Base-by-base conservation (phyloP, 2,888 invertebrate species). In the Craniophora ligustri region DNA sequence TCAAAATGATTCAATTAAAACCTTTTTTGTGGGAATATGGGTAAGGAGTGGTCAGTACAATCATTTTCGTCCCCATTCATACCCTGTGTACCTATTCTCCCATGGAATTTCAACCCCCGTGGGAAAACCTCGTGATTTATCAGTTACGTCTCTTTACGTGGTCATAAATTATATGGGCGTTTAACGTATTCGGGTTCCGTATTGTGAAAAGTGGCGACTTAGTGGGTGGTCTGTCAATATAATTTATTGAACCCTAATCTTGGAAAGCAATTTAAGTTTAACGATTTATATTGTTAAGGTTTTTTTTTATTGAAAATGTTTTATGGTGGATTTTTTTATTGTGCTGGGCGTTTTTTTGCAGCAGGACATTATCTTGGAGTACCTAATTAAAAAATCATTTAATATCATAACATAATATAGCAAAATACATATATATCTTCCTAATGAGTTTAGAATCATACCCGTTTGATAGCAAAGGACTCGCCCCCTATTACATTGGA, bases 81-180 rank as follows among this genome's bases (percentile, higher is more conserved):
- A 46, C 26, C 45, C 67, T 31, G 48, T 41, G 36, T 35, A 28
- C 18, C 39, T 42, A 47, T 53, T 67, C 23, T 26, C 35, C 18
- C 23, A 68, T 48, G 19, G 49, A 41, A 31, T 55, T 55, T 58
- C 54, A 59, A 59, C 54, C 36, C 65, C 60, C 48, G 30, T 18
- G 34, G 49, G 65, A n/a, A 44, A 55, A 30, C 50, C 26, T 10
- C 0, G 28, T 54, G 66, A 69, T 72, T 69, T 72, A 72, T 69
- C 56, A 42, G 65, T 28, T 30, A 56, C 57, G 54, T 35, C 38
- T 42, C 50, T 67, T 59, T 63, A 64, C 65, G 57, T 23, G 66
- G 44, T 35, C 70, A 49, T 70, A 70, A 70, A 72, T 69, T 72
- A 70, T 72, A 72, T 72, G 51, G 61, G 30, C 58, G 59, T 67